Evolutionary conservation across 1,140 invertebrate species (phyloP), one percentile per base, ranked within the genome.

Genomic region (Adoxophyes honmai): DNA sequence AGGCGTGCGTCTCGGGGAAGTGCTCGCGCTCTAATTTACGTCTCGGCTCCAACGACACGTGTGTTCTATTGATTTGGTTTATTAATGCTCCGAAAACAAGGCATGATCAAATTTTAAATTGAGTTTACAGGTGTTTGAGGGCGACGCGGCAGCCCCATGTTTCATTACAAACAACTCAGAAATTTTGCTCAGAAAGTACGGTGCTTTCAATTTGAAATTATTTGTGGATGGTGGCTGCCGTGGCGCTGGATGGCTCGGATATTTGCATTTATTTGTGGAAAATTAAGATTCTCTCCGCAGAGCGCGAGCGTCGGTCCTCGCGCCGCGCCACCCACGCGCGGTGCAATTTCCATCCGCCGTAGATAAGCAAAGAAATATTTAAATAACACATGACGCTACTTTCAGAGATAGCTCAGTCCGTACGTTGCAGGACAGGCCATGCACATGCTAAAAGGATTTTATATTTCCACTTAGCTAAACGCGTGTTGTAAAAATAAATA

Each of bases 231-330:
- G 52, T 36, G 54, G 13, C 39, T 51, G 57, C 55, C 53, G 52
- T 10, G 15, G 57, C 35, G 55, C 39, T 37, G 48, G 55, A 33
- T 56, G 39, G 36, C 51, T 54, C 54, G 59, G 48, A 57, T 68
- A 65, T 75, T 72, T 75, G 64, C 73, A 70, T 72, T 72, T 75
- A 72, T 72, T 69, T 57, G 56, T 61, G 58, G 59, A 59, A 72
- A 75, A 75, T 72, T 71, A 74, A 68, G 64, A 71, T 71, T 61
- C 52, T 34, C 52, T 34, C 52, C 35, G 52, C 35, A 36, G 35
- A 15, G 52, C 52, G 16, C 15, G 52, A 37, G 52, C 52, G 52
- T 5, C 34, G 35, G 3, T 15, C 51, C 51, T 35, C 52, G 61
- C 34, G 16, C 37, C 51, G 51, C 59, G 42, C 39, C 10, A 37